Evolutionary conservation across 23 tunicate genomes (phyloP).

Genomic region (Botrylloides violaceus): DNA sequence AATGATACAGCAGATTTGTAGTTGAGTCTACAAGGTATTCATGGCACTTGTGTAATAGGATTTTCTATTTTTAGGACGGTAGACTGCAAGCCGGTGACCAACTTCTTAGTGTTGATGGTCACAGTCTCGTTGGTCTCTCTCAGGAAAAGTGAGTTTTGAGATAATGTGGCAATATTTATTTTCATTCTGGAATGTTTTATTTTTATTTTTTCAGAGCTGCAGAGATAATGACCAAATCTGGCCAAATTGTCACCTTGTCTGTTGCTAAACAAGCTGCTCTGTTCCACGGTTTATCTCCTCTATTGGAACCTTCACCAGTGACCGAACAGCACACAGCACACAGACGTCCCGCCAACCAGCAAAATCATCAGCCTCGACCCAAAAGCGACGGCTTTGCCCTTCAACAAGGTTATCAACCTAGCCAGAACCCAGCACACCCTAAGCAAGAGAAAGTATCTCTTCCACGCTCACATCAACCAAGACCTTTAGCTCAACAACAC

Average conservation of each 20-base stretch:
- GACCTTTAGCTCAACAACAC: background rate
- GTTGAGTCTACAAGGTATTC: no score
- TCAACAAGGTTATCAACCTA: constrained; percentile 21
- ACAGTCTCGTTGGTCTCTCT: constrained; percentile 58
- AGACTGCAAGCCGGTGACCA: constrained; percentile 84
- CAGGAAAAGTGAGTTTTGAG: constrained; percentile 54
- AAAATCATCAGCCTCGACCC: constrained; percentile 33
- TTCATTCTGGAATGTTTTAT: background rate
- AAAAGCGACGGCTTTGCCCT: constrained; percentile 57
- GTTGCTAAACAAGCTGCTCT: constrained; percentile 83
- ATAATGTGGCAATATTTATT: background rate
- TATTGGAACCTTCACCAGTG: constrained; percentile 56
- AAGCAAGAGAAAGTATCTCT: background rate
- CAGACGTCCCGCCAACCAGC: constrained; percentile 27
- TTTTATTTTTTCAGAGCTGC: constrained; percentile 52
- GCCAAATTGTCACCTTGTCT: constrained; percentile 49
- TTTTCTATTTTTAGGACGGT: constrained; percentile 70
- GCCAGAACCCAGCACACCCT: background rate
- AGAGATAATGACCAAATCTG: constrained; percentile 65
- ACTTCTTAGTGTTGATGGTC: constrained; percentile 80
- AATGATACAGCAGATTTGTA: background rate
- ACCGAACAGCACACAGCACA: constrained; percentile 29
- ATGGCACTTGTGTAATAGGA: background rate
- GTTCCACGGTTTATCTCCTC: constrained; percentile 64
- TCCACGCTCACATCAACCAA: background rate